Percentiles rank a stretch among this genome's conserved stretches.
These are phyloP conservation scores for Chamaedrilus cognettii DNA, from an alignment of 2,888 invertebrate genomes.

Conservation along the genomic window DNA sequence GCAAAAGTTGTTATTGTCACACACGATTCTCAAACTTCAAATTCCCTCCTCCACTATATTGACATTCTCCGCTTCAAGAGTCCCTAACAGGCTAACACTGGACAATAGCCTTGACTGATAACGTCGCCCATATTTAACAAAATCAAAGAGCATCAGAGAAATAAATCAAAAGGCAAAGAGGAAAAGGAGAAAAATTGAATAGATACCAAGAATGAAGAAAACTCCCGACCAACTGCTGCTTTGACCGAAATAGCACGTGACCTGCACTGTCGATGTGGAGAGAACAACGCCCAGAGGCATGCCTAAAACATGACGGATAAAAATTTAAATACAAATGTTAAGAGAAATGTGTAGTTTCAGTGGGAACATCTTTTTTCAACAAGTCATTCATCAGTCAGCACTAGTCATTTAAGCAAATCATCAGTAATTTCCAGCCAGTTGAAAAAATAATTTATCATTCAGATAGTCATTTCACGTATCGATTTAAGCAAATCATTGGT, in stretches of 20 bases:
- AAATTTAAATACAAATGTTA: too few relatives aligned
- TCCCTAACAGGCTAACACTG: too few relatives aligned
- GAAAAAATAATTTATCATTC: too few relatives aligned
- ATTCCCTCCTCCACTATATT: too few relatives aligned
- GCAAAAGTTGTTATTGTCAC: too few relatives aligned
- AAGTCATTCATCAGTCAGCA: neutral
- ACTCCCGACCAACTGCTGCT: conserved; percentile 9
- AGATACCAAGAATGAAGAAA: conserved; percentile 5
- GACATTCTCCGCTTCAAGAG: too few relatives aligned
- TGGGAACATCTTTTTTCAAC: too few relatives aligned
- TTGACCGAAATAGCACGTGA: conserved; percentile 12
- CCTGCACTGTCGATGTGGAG: conserved; percentile 8
- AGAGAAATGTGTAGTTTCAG: too few relatives aligned
- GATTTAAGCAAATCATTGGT: neutral
- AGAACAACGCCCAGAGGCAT: conserved; percentile 16
- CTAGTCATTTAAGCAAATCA: neutral
- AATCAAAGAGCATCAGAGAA: neutral
- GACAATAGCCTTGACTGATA: too few relatives aligned
- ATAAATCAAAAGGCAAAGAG: neutral
- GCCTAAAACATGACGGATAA: neutral
- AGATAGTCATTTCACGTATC: too few relatives aligned
- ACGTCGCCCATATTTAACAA: neutral
- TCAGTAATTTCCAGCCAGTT: neutral
- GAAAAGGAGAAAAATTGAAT: neutral
- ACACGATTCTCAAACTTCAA: too few relatives aligned